Conservation (phyloP, 2,113 vertebrate species). For the Sprattus sprattus region DNA sequence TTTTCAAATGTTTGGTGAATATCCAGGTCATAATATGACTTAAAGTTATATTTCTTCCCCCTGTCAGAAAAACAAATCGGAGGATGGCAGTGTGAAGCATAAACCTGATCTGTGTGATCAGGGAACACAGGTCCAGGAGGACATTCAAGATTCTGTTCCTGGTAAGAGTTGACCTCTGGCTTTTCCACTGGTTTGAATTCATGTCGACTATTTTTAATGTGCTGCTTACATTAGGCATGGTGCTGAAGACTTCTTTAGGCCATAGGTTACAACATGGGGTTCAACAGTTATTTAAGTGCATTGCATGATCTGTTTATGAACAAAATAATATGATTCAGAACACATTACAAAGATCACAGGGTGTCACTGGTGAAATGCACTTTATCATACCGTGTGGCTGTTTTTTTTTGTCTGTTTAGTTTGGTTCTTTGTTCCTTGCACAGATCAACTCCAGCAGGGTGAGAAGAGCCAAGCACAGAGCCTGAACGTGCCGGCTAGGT, state of each 20-base stretch:
- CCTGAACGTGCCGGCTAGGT: neutral
- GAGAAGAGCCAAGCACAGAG: neutral
- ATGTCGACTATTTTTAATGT: neutral
- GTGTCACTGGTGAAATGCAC: too few relatives aligned
- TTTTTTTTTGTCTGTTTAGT: neutral
- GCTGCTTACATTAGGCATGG: neutral
- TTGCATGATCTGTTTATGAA: neutral
- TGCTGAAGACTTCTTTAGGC: neutral
- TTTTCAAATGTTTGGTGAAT: neutral
- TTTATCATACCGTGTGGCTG: neutral
- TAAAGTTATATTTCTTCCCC: neutral
- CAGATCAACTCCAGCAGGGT: slow-evolving; percentile 9
- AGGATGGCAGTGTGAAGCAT: slow-evolving; percentile 68
- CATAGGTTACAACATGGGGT: neutral
- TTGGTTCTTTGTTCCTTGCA: neutral
- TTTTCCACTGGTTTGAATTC: neutral
- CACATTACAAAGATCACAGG: too few relatives aligned
- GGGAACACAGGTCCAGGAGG: slow-evolving; percentile 68
- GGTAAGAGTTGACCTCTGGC: slow-evolving; percentile 55
- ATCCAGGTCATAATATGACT: neutral
- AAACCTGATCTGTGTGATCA: slow-evolving; percentile 59
- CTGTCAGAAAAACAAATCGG: slow-evolving; percentile 68
- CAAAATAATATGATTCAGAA: neutral
- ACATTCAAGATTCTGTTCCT: slow-evolving; percentile 59
- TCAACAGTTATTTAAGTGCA: neutral